Base-by-base conservation (phyloP, 2,888 invertebrate species). In the Xiphydria camelus region DNA sequence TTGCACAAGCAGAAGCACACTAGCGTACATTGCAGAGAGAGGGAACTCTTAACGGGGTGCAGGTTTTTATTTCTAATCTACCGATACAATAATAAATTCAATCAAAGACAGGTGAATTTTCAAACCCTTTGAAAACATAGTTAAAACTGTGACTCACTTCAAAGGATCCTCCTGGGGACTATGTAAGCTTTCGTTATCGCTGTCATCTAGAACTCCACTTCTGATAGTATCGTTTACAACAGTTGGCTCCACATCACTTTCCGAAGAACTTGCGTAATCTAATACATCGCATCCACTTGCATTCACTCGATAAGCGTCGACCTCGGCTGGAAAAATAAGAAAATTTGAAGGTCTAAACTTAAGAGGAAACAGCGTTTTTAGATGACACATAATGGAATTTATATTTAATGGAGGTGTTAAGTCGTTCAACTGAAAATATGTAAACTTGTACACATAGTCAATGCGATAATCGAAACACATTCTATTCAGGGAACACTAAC, bases 111-210 rank as follows among this genome's bases (percentile, higher is more conserved):
- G n/a, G n/a, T n/a, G n/a, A n/a, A n/a, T n/a, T n/a, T n/a, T 36
- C 10, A 25, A 38, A 31, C 35, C n/a, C 32, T 33, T 18, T 31
- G 29, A 34, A 15, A 21, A 35, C 20, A 31, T 23, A n/a, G 15
- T 4, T 10, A 36, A 45, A 42, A 25, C 19, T 21, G 39, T 31
- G 48, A 68, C 76, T 76, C 79, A 88, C 88, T 88, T 88, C 40
- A 89, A 78, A 2, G 83, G 80, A 76, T 90, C 89, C 61, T 88
- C 89, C 55, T 86, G 82, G 50, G 88, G 85, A 31, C 87, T 87
- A 69, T 89, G 88, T 9, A 87, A 81, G 68, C 88, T 88, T 68
- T 90, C 90, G 61, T 86, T 83, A 68, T 90, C 89, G 7, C 88
- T 88, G 59, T 84, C 84, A 57, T 83, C 83, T 48, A 85, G 84